Base-by-base conservation (phyloP, 2,797 vertebrate species). In the Rhincodon typus region DNA sequence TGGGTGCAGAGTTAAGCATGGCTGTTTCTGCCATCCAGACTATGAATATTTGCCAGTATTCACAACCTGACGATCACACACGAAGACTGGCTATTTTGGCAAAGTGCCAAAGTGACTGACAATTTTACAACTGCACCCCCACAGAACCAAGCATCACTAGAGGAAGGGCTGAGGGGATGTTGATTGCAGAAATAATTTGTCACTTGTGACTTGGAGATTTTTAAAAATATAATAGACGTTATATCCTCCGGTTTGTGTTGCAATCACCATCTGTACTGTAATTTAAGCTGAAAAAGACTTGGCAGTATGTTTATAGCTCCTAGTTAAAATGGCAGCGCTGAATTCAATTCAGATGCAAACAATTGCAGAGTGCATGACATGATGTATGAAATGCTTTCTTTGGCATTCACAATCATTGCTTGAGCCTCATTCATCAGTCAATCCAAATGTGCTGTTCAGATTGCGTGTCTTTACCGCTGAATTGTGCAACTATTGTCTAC, bases 311-410 rank as follows among this genome's bases (percentile, higher is more conserved):
- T 93, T 93, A 93, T 93, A 66, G 21, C 38, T 42, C 90, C 90
- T 93, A 38, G 62, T 69, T 93, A 38, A 67, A 67, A 69, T 69
- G 62, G 25, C 62, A 91, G 88, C 3, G 19, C 57, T 67, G 88
- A 67, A 91, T 69, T 38, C 69, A 93, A 93, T 93, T 69, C 90
- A 42, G 90, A 93, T 69, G 66, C 62, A 93, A 93, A 69, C 66
- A 93, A 66, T 69, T 93, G 66, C 62, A 69, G 66, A 69, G 34
- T 67, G 66, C 23, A 23, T 93, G 90, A 69, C 90, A 93, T 93
- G 90, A 93, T 93, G 66, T 93, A 93, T 91, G 88, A 91, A 91
- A 67, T 91, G 62, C 88, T 91, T 67, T 23, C 10, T 66, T 42
- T 93, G 90, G 62, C 66, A 10, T n/a, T 69, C 90, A 69, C 90